Percentiles rank a stretch among this genome's conserved stretches.
phyloP scores from a whole-genome alignment of 2,797 vertebrate genomes.

The Chaetophractus vellerosus region DNA sequence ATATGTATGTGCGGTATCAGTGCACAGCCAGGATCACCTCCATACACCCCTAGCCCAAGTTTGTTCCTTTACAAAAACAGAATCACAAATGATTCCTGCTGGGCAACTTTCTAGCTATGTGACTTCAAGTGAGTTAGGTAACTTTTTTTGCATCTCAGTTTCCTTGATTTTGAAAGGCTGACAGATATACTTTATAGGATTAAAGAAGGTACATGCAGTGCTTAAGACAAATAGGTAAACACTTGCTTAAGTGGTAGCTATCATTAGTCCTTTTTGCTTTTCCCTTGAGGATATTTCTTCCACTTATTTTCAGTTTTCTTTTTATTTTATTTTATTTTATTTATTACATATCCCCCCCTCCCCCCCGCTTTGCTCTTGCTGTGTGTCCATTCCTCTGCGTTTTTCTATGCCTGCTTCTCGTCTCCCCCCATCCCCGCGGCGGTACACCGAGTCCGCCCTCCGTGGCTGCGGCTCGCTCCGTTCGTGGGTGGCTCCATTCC shows the following conservation, averaged over 20 bases:
- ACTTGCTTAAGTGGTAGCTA: not conserved
- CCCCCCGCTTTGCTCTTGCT: no score
- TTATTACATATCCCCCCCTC: no score
- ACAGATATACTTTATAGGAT: not conserved
- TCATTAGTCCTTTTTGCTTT: not conserved
- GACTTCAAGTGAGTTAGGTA: slow-evolving; percentile 7
- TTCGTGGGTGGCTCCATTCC: no score
- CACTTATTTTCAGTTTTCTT: not conserved
- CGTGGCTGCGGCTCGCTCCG: no score
- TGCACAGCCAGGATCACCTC: not conserved
- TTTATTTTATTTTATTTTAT: no score
- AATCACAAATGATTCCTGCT: not conserved
- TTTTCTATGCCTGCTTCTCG: no score
- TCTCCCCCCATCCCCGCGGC: no score
- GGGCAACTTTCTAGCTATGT: not conserved
- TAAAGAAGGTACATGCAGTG: not conserved
- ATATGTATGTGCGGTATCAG: slow-evolving; percentile 16
- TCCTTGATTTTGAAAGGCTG: not conserved
- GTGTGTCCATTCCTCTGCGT: no score
- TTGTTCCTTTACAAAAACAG: slow-evolving; percentile 17
- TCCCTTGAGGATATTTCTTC: not conserved
- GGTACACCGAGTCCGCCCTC: no score
- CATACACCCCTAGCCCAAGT: not conserved
- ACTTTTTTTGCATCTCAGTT: not conserved
- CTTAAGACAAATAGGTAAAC: not conserved